These are phyloP conservation scores for Mesorhabditis spiculigera DNA, from an alignment of 2,888 invertebrate species.

Conservation along the genomic window DNA sequence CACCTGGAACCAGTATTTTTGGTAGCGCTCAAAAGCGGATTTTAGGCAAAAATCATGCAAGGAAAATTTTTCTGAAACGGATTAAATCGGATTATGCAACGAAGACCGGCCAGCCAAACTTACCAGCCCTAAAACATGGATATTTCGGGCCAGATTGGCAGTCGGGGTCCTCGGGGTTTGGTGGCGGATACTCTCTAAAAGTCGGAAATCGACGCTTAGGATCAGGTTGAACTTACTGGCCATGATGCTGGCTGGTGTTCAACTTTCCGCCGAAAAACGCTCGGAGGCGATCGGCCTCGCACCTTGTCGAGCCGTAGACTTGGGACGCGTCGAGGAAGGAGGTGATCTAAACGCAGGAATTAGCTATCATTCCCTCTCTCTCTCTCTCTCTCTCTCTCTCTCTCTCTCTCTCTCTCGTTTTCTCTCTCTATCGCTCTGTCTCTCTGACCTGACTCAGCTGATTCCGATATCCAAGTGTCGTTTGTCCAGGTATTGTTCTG, in stretches of 20 bases:
- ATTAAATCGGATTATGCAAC: no score
- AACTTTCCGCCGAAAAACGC: constrained; percentile 46
- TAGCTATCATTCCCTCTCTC: neutral
- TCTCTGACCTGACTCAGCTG: constrained; percentile 65
- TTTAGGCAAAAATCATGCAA: no score
- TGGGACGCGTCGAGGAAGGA: constrained; percentile 65
- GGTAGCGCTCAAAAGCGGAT: no score
- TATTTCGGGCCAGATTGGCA: constrained; percentile 30
- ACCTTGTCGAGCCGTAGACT: constrained; percentile 55
- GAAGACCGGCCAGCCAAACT: no score
- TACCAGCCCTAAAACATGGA: constrained; percentile 38
- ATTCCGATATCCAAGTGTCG: constrained; percentile 65
- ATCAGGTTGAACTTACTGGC: neutral
- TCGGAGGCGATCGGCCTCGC: constrained; percentile 46
- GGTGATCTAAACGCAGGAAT: constrained; percentile 64
- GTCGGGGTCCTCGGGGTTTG: constrained; percentile 68
- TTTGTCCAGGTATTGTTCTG: constrained; percentile 81
- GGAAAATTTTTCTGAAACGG: no score
- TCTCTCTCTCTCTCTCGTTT: neutral
- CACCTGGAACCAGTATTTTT: constrained; percentile 40
- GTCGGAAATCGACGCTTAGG: neutral
- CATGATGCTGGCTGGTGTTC: constrained; percentile 33
- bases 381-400: constrained; percentile 3
- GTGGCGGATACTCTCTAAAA: constrained; percentile 28
- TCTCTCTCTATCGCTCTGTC: neutral